These are phyloP conservation scores for Pegoplata infirma DNA, from an alignment of 2,888 invertebrate species.

Conservation along the genomic window DNA sequence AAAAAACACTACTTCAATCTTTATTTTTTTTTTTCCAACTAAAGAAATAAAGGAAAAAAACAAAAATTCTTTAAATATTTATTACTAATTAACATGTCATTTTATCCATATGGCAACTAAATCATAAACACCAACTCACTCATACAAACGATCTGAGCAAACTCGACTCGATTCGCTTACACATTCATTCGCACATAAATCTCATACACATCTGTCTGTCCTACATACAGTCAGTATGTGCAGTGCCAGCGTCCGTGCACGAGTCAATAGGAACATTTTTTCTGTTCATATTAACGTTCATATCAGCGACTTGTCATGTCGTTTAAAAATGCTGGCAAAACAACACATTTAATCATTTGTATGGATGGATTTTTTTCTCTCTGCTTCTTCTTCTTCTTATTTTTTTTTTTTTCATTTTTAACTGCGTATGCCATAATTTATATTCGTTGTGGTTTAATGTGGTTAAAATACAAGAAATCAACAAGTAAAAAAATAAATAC, in stretches of 20 bases:
- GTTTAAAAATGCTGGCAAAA: slow-evolving; percentile 62
- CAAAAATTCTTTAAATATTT: slow-evolving; percentile 60
- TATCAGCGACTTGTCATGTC: slow-evolving; percentile 63
- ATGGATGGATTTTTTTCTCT: slow-evolving; percentile 41
- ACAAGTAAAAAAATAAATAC: slow-evolving; percentile 33
- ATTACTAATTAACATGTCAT: slow-evolving; percentile 64
- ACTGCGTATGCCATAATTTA: slow-evolving; percentile 62
- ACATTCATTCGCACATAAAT: slow-evolving; percentile 59
- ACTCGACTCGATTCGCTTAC: too few relatives aligned
- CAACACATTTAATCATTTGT: slow-evolving; percentile 63
- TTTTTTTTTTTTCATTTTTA: slow-evolving; percentile 18
- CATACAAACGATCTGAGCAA: too few relatives aligned
- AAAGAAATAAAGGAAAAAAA: too few relatives aligned
- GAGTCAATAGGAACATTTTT: slow-evolving; percentile 44
- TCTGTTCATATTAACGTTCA: slow-evolving; percentile 49
- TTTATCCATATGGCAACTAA: slow-evolving; percentile 62
- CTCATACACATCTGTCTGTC: slow-evolving; percentile 54
- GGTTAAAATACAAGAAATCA: slow-evolving; percentile 48
- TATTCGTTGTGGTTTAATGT: slow-evolving; percentile 58
- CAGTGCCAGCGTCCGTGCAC: too few relatives aligned
- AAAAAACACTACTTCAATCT: not conserved
- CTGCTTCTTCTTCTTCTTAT: not conserved
- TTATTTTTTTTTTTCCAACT: too few relatives aligned
- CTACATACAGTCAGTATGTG: slow-evolving; percentile 24
- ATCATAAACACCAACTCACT: slow-evolving; percentile 61